Base-by-base conservation (phyloP, 2,888 invertebrate genomes). In the Celastrina argiolus region DNA sequence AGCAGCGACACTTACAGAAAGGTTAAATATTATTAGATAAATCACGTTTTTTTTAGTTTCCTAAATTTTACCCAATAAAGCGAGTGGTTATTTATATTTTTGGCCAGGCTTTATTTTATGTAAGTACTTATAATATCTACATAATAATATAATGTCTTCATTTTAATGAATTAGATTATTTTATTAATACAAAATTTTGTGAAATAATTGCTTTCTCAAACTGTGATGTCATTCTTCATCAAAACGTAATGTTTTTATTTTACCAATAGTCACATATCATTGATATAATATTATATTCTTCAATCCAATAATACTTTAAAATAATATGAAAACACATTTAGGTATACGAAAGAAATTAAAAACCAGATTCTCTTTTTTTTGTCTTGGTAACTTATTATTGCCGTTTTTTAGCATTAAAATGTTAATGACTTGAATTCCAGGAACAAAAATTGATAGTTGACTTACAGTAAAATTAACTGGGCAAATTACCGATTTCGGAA, bases 181-280 rank as follows among this genome's bases (percentile, higher is more conserved):
- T 22, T 51, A 22, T 51, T 34, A 16, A 10, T 34, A 34, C 34
- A 6, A n/a, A 16, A 59, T 16, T 59, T 59, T 31, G 34, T 31
- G 12, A 59, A 31, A 59, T 10, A 59, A 59, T n/a, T 51, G 51
- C 22, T 51, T 51, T 51, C 51, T 51, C 26, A 14, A 26, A 22
- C 51, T 51, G 22, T 51, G 51, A 51, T 51, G 51, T 26, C 26
- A 26, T 22, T 26, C 12, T 14, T 51, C 51, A 51, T 51, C 51
- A 22, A 51, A 51, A 22, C 51, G 12, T 51, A 18, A 12, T 26
- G 26, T 51, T 12, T 22, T 14, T 14, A 51, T 51, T 12, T 51
- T 51, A 12, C 10, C 18, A 18, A 16, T 18, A 45, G 18, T 18
- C 8, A 8, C 2, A 16, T 10, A 45, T 10, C 7, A 18, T 45